Conservation (phyloP, 2,888 invertebrate species). For the Epirrhoe tristata region DNA sequence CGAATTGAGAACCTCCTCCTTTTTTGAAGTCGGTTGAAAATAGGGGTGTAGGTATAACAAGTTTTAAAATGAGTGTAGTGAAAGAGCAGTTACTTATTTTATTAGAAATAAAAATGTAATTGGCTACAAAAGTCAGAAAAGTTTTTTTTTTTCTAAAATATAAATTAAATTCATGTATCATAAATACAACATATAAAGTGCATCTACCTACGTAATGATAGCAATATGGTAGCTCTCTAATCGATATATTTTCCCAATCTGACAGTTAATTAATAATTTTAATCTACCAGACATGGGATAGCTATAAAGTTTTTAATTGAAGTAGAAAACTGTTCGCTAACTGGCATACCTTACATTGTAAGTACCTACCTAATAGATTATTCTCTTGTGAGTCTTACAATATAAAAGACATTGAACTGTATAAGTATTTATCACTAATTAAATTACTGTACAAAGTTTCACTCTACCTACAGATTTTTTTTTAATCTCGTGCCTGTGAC, state of each 20-base stretch:
- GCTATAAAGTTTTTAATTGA: constrained; percentile 7
- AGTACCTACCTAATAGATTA: background rate
- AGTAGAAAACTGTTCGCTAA: background rate
- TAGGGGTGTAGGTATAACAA: no score
- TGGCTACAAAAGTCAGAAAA: background rate
- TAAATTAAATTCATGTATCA: background rate
- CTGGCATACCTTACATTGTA: no score
- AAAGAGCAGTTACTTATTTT: background rate
- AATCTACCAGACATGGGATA: constrained; percentile 10
- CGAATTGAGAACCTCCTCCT: no score
- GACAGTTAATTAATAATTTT: constrained; percentile 6
- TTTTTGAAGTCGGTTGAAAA: no score
- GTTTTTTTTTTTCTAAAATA: background rate
- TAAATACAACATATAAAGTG: no score
- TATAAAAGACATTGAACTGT: background rate
- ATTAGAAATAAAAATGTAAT: background rate
- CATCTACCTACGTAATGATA: background rate
- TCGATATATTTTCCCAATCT: background rate
- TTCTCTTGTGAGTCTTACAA: background rate
- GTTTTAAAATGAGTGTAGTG: no score
- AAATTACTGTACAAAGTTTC: no score
- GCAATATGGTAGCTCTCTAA: background rate
- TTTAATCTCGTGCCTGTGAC: no score
- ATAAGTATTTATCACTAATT: background rate
- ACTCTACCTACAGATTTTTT: no score